Conservation (phyloP, 2,888 invertebrate genomes). For the Coronaproctus castanopsis region DNA sequence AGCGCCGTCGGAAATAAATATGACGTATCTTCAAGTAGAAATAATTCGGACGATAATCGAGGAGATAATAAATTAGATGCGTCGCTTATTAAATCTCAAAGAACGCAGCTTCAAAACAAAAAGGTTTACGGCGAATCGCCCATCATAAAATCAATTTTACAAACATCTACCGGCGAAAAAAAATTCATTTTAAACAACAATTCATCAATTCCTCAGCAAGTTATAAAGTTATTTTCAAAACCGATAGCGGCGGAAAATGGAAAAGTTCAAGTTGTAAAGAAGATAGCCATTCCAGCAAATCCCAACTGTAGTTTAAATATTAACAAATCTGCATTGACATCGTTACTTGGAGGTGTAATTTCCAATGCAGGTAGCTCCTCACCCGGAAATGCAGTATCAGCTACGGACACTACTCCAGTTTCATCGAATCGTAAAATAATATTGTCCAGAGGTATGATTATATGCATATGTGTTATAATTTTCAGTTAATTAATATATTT, state of each 20-base stretch:
- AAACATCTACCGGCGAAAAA: slow-evolving; percentile 1
- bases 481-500: no score
- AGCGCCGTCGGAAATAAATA: slow-evolving; percentile 24
- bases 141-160: slow-evolving; percentile 5
- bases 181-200: not conserved
- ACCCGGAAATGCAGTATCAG: no score
- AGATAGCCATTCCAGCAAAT: slow-evolving; percentile 36
- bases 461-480: no score
- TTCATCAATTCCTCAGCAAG: not conserved
- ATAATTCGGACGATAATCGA: slow-evolving; percentile 1
- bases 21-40: not conserved
- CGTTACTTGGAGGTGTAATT: slow-evolving; percentile 28
- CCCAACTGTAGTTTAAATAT: slow-evolving; percentile 28
- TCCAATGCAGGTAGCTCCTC: not conserved
- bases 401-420: no score
- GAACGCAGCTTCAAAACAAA: no score
- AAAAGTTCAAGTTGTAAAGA: slow-evolving; percentile 37
- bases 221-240: not conserved
- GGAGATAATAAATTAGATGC: not conserved
- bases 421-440: no score
- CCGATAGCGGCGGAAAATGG: not conserved
- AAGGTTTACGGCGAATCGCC: not conserved
- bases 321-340: slow-evolving; percentile 38
- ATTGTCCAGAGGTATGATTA: no score
- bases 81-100: slow-evolving; percentile 3